Base-by-base conservation (phyloP, 2,888 invertebrate genomes). In the Polyommatus iphigenia region DNA sequence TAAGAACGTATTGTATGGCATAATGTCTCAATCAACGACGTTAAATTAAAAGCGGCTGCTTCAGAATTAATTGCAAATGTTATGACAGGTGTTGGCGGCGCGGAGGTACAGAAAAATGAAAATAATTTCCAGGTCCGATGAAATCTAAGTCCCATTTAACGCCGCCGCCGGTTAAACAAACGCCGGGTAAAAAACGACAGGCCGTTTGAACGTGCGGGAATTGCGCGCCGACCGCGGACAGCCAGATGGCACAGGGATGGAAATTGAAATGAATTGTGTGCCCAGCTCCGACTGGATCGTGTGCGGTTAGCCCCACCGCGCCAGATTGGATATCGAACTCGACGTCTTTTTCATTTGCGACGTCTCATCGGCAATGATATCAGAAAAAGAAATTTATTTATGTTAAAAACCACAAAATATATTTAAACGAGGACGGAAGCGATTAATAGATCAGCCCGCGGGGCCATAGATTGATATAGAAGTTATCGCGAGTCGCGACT, bases 201-300 rank as follows among this genome's bases (percentile, higher is more conserved):
- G 50, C 71, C 29, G 75, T 75, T 67, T 76, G 78, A 72, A 77
- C 77, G 36, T 77, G 36, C 77, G 71, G 78, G 67, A 46, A 54
- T 54, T 54, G 18, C 18, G 13, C 50, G 5, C 50, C 24, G 54
- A 77, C 78, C 41, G 79, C 79, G 78, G 76, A 76, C 84, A 82
- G 82, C 81, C 83, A 82, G 83, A 83, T 84, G 85, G 84, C 85
- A 85, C 81, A 84, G 84, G 84, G 85, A 89, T 87, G 88, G 88
- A 87, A 91, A 91, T 89, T 88, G 89, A 90, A 91, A 91, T 92
- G 88, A 91, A 91, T 91, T 91, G 92, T 92, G 91, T 90, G 90
- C 86, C 80, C 86, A 84, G 86, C 87, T 82, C 83, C 50, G 59
- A 73, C 59, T 78, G 85, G 86, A 87, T 87, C 87, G 87, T 87